phyloP scores from a whole-genome alignment of 2,888 invertebrate genomes.

The Deroplatys truncata region DNA sequence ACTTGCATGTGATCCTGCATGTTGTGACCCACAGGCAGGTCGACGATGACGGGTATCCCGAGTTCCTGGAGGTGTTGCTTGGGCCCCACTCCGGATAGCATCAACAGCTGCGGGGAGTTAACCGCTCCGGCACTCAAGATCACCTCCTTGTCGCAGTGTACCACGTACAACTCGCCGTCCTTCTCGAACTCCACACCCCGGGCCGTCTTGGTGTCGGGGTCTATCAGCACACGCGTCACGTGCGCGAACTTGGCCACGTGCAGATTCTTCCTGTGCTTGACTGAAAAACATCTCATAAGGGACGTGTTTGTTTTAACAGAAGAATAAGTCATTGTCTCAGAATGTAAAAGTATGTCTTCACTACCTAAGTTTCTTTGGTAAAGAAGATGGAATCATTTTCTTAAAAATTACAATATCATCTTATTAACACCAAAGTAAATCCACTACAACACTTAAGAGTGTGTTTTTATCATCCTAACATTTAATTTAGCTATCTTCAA shows the following conservation, averaged over 20 bases:
- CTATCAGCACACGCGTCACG: conserved; percentile 70
- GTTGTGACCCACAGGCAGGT: conserved; percentile 45
- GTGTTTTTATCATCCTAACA: too few relatives aligned
- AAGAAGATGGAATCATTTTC: too few relatives aligned
- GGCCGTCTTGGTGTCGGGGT: conserved; percentile 68
- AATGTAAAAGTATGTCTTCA: too few relatives aligned
- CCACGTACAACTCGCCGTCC: conserved; percentile 63
- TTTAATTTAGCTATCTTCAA: too few relatives aligned
- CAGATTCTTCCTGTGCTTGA: conserved; percentile 68
- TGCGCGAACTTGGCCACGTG: conserved; percentile 78
- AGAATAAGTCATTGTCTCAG: too few relatives aligned
- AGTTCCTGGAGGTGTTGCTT: conserved; percentile 46
- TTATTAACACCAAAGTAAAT: too few relatives aligned
- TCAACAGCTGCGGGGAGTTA: conserved; percentile 88
- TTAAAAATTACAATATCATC: too few relatives aligned
- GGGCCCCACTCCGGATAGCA: conserved; percentile 88
- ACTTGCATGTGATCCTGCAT: conserved; percentile 88
- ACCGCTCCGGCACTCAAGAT: conserved; percentile 87
- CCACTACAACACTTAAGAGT: too few relatives aligned
- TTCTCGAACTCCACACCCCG: conserved; percentile 76
- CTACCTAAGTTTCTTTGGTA: too few relatives aligned
- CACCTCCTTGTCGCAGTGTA: conserved; percentile 75
- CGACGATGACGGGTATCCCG: conserved; percentile 8
- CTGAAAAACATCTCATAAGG: conserved; percentile 56
- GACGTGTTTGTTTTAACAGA: too few relatives aligned